These are phyloP conservation scores for Ursus arctos DNA, from an alignment of 2,113 vertebrate species.

Conservation along the genomic window DNA sequence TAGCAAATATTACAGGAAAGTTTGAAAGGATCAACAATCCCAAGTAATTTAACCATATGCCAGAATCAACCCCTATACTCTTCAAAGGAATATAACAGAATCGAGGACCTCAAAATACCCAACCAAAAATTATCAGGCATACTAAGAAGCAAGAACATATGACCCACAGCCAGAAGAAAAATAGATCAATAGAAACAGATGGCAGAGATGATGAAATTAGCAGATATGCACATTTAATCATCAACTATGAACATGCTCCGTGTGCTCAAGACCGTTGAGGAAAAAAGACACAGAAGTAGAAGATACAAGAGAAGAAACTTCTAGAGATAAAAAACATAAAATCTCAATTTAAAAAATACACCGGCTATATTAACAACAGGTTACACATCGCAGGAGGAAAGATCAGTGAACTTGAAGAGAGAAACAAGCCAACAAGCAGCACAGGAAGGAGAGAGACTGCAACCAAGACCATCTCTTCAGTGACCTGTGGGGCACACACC, in stretches of 20 bases:
- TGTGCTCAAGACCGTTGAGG: not conserved
- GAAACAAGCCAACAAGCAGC: not conserved
- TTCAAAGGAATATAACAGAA: not conserved
- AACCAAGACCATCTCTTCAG: no score
- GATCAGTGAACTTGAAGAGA: not conserved
- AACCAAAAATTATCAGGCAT: not conserved
- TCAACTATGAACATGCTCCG: not conserved
- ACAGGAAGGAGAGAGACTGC: not conserved
- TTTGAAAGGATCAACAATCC: not conserved
- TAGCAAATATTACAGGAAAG: not conserved
- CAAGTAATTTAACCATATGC: not conserved
- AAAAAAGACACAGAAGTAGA: not conserved
- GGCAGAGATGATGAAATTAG: not conserved
- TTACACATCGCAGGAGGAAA: not conserved
- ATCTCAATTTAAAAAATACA: not conserved
- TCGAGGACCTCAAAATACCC: not conserved
- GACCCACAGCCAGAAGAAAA: not conserved
- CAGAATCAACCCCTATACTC: not conserved
- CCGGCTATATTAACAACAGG: not conserved
- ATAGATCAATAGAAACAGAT: not conserved
- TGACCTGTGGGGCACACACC: fast-evolving
- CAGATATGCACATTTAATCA: fast-evolving
- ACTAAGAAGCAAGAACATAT: not conserved
- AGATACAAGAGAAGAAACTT: not conserved
- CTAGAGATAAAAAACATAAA: not conserved